Evolutionary conservation across 2,797 vertebrate species (phyloP), one percentile per base, ranked within the genome.

Genomic region (Danio kyathit): DNA sequence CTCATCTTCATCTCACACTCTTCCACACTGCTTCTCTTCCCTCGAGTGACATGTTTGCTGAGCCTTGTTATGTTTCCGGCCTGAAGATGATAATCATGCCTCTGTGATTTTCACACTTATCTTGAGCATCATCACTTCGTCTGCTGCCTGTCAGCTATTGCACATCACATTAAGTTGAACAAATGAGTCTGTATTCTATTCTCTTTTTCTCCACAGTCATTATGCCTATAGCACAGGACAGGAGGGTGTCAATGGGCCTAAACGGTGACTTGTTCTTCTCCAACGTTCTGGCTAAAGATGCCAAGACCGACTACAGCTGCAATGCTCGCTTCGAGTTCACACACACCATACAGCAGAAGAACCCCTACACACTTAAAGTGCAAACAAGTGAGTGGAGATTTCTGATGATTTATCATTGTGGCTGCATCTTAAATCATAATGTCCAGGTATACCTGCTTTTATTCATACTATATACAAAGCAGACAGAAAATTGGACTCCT

Each of bases 341-440:
- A 41, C 96, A 98, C 89, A 99, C 98, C 89, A 99, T 99, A 86
- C 98, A 99, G 90, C 97, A 99, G 93, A 99, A 99, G 90, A 98
- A 99, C 87, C 96, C 98, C 2, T 97, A 95, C 89, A 96, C 90
- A 17, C 96, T 99, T 89, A 97, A 94, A 92, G 95, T 99, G 77
- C 92, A 92, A 69, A 95, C 95, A 89, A 98, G 98, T 99, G 92
- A 98, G 97, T 97, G 21, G 38, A 21, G 40, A 21, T 17, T 59
- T 69, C 5, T 21, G 19, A 41, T 82, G 40, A 49, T 19, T 64
- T 48, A 13, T 52, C 8, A 12, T 2, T 52, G 49, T 52, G 49
- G 49, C 14, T 52, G 10, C 8, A 52, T 5, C 49, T 52, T 5
- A 52, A 12, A 52, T 29, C 29, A 29, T 29, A 1, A 29, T 29